Base-by-base conservation (phyloP, 2,113 vertebrate species). In the Silurus meridionalis region DNA sequence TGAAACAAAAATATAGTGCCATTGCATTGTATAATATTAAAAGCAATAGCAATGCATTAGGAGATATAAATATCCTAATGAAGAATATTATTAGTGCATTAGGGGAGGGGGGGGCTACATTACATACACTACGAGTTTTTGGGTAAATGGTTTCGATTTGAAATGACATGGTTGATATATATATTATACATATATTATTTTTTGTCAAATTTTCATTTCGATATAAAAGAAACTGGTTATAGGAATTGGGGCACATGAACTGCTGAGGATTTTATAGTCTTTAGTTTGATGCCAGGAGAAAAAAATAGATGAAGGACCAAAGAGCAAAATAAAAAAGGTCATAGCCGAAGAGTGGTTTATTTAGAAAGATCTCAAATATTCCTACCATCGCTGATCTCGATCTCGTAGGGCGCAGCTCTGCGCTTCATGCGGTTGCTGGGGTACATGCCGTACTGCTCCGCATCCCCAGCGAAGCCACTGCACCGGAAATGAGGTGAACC, bases 361-460 rank as follows among this genome's bases (percentile, higher is more conserved):
- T 25, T 74, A 58, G 48, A 87, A 84, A 90, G 55, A 84, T 89
- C n/a, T 81, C 28, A 87, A 87, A 86, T 84, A 61, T 57, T 55
- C 91, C 48, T 93, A 97, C 96, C 96, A 5, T 96, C 96, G 1
- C 89, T 95, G 88, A 96, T 94, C 88, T 96, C 96, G 93, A 97
- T 94, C 92, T 97, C 96, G 64, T 97, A 97, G 0, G 96, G 96
- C 50, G 94, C 96, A 3, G 96, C 93, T 92, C 96, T 95, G 91
- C 90, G 90, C 13, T 90, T 92, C 85, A 92, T 94, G 72, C 96
- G 91, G 88, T 93, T 95, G 91, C 94, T 94, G 83, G 93, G 88
- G 75, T 95, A 97, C 95, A 96, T 95, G 66, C 95, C 95, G 89
- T 95, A 97, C 75, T 95, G 93, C 85, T 97, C 96, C 9, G 94